A percentile compares a stretch with the other conserved stretches of the same genome.
Evolutionary conservation across 2,797 vertebrate genomes (phyloP).

Genomic region (Scyliorhinus canicula): DNA sequence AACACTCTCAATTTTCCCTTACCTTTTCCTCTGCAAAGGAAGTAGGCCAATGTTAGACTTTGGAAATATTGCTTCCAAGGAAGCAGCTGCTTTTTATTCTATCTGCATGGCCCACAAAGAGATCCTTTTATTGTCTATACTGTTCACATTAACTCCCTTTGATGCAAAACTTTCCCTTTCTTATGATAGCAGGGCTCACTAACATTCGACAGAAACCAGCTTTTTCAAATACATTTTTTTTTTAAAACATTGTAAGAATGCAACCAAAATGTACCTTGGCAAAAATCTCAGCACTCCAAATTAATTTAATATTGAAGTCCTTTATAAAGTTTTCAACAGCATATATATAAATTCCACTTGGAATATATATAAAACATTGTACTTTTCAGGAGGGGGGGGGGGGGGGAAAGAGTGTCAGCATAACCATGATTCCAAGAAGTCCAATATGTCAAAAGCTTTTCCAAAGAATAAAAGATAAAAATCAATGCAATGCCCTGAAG

Average conservation of each 20-base stretch:
- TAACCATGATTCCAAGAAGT: not conserved
- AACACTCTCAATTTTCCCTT: not conserved
- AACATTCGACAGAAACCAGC: not conserved
- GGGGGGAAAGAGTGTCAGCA: not conserved
- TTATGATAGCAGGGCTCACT: not conserved
- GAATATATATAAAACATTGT: not conserved
- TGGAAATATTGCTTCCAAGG: not conserved
- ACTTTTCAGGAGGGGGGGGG: not conserved
- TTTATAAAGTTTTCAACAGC: constrained; percentile 9
- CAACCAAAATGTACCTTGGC: not conserved
- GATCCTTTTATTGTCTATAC: not conserved
- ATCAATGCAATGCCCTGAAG: not conserved
- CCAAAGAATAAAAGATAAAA: not conserved
- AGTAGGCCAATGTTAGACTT: not conserved
- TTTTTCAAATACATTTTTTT: not conserved
- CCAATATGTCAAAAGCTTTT: not conserved
- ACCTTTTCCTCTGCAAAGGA: not conserved
- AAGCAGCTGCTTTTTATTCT: not conserved
- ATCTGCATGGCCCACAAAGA: constrained; percentile 21
- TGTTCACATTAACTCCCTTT: constrained; percentile 8
- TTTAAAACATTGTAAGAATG: not conserved
- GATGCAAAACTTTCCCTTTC: constrained; percentile 8
- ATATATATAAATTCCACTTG: not conserved
- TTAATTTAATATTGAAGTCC: not conserved
- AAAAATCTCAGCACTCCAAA: not conserved